These are phyloP conservation scores for Agonopterix alstromeriana DNA, from an alignment of 2,888 invertebrate genomes.

Conservation along the genomic window DNA sequence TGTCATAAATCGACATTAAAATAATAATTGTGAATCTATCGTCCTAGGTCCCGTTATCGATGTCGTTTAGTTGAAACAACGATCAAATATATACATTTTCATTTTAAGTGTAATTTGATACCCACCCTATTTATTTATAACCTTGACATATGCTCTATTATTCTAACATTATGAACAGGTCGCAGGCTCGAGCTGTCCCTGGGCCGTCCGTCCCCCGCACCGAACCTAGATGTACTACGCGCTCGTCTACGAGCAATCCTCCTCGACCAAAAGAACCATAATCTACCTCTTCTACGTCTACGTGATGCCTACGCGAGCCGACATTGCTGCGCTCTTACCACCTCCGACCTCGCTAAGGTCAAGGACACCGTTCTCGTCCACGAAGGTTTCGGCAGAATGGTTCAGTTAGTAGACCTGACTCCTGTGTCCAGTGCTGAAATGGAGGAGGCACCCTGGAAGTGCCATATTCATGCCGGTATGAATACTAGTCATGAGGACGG, in stretches of 20 bases:
- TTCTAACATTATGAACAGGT: conserved; percentile 62
- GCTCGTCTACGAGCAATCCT: conserved; percentile 85
- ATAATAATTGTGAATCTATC: too few species aligned
- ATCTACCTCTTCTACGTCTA: conserved; percentile 86
- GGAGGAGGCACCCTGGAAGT: conserved; percentile 70
- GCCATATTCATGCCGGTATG: conserved; percentile 59
- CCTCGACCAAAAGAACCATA: conserved; percentile 81
- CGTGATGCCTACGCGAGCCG: conserved; percentile 89
- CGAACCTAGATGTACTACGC: conserved; percentile 79
- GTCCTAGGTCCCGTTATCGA: too few species aligned
- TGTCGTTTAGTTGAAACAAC: too few species aligned
- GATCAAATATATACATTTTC: too few species aligned
- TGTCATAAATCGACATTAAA: too few species aligned
- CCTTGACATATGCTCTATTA: too few species aligned
- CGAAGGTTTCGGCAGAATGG: conserved; percentile 61
- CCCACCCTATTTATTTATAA: too few species aligned
- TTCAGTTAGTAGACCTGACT: conserved; percentile 53
- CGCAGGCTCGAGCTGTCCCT: conserved; percentile 87
- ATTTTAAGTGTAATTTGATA: too few species aligned
- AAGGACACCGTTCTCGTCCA: conserved; percentile 80
- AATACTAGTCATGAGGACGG: conserved; percentile 57
- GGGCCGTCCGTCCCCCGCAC: conserved; percentile 76
- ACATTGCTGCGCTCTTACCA: conserved; percentile 84
- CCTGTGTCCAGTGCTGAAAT: conserved; percentile 48
- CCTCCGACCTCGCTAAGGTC: conserved; percentile 83